Evolutionary conservation across 1,140 invertebrate species (phyloP).

Genomic region (Diachasma alloeum): DNA sequence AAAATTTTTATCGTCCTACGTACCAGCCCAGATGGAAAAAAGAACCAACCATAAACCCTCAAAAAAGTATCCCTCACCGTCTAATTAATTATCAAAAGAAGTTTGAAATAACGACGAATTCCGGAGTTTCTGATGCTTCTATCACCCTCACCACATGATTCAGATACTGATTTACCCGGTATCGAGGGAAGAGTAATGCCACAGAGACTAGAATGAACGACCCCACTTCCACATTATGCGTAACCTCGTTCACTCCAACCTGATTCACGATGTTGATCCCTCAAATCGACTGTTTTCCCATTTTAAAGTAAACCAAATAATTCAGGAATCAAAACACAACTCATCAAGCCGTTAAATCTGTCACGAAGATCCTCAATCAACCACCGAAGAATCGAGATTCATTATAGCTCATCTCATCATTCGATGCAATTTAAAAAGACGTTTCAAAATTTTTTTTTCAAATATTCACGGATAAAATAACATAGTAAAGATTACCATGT

Average conservation of each 20-base stretch:
- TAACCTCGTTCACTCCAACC: conserved; percentile 20
- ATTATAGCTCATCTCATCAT: no score
- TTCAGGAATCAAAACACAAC: conserved; percentile 2
- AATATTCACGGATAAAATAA: no score
- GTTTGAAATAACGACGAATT: not conserved
- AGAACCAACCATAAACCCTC: not conserved
- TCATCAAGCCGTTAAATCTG: not conserved
- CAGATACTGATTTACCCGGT: not conserved
- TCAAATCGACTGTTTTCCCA: conserved; percentile 23
- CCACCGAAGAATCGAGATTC: not conserved
- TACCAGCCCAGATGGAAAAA: not conserved
- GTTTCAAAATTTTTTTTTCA: no score
- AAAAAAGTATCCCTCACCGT: not conserved
- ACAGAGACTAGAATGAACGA: conserved; percentile 15
- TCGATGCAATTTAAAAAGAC: no score
- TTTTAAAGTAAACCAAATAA: conserved; percentile 17
- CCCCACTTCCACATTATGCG: conserved; percentile 19
- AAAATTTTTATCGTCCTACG: conserved; percentile 7
- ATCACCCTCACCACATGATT: not conserved
- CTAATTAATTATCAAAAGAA: not conserved
- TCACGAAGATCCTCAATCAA: not conserved
- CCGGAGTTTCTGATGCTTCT: not conserved
- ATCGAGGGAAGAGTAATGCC: conserved; percentile 17
- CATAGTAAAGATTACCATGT: no score
- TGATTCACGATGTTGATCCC: conserved; percentile 32